Conservation (phyloP, 2,113 vertebrate species). For the Lota lota region DNA sequence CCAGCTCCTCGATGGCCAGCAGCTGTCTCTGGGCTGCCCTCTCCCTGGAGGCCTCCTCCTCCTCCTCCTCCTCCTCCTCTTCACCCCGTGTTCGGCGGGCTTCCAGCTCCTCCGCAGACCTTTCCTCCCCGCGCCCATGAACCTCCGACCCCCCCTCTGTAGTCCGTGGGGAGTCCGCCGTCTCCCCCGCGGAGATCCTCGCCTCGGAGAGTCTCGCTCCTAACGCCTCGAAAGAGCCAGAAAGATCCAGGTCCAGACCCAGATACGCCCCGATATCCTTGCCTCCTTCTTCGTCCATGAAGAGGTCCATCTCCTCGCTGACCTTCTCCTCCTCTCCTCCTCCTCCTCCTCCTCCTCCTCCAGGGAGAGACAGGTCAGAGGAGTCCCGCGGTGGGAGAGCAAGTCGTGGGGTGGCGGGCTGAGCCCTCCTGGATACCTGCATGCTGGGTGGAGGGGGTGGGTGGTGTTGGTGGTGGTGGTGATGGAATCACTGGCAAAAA, state of each 20-base stretch:
- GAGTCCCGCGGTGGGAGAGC: neutral
- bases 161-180: too few relatives aligned
- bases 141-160: too few relatives aligned
- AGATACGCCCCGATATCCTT: too few relatives aligned
- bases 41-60: slow-evolving; percentile 53
- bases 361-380: slow-evolving; percentile 12
- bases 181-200: too few relatives aligned
- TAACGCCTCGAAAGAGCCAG: too few relatives aligned
- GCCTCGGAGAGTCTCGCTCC: too few relatives aligned
- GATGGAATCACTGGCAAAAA: slow-evolving; percentile 43
- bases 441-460: slow-evolving; percentile 49
- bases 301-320: neutral
- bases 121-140: slow-evolving; percentile 21
- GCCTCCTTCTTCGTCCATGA: slow-evolving; percentile 20
- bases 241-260: too few relatives aligned
- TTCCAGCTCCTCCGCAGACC: slow-evolving; percentile 27
- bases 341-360: slow-evolving; percentile 2
- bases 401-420: neutral
- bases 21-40: slow-evolving; percentile 73
- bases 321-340: slow-evolving; percentile 4
- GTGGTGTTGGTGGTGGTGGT: too few relatives aligned
- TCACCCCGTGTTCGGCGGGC: too few relatives aligned
- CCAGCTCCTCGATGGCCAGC: slow-evolving; percentile 81
- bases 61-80: slow-evolving; percentile 39
- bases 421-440: slow-evolving; percentile 53